Conservation (phyloP, 2,888 invertebrate genomes). For the Lasioglossum oenotherae region DNA sequence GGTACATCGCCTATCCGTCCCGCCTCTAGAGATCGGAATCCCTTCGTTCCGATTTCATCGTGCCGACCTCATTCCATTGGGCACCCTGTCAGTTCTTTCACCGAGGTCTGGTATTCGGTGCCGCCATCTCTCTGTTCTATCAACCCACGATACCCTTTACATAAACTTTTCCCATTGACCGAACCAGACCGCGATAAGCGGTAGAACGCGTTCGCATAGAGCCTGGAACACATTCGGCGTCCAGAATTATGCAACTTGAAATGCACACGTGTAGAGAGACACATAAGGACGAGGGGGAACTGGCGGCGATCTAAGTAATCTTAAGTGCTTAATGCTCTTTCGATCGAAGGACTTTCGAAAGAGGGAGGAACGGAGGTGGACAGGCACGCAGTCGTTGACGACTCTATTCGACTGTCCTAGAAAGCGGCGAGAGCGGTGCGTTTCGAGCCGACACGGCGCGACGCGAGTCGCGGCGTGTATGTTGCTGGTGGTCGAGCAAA, state of each 20-base stretch:
- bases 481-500: constrained; percentile 37
- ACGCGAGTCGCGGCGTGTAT: background rate
- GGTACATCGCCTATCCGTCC: constrained; percentile 61
- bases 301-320: constrained; percentile 16
- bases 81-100: background rate
- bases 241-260: constrained; percentile 16
- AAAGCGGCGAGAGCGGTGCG: constrained; percentile 22
- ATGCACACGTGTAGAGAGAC: constrained; percentile 14
- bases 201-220: background rate
- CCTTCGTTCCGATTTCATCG: constrained; percentile 32
- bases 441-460: background rate
- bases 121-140: constrained; percentile 20
- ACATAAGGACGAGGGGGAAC: background rate
- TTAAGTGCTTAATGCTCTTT: constrained; percentile 44
- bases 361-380: background rate
- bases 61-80: constrained; percentile 38
- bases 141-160: background rate
- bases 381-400: constrained; percentile 35
- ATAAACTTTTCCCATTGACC: background rate
- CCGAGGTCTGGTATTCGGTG: background rate
- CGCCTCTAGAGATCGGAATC: constrained; percentile 53
- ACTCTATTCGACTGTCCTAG: constrained; percentile 59
- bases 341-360: constrained; percentile 49
- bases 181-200: constrained; percentile 27
- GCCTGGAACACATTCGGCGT: constrained; percentile 25